Percentiles rank a stretch among this genome's conserved stretches.
Evolutionary conservation across 2,113 vertebrate genomes (phyloP).

Genomic region (Castor canadensis): DNA sequence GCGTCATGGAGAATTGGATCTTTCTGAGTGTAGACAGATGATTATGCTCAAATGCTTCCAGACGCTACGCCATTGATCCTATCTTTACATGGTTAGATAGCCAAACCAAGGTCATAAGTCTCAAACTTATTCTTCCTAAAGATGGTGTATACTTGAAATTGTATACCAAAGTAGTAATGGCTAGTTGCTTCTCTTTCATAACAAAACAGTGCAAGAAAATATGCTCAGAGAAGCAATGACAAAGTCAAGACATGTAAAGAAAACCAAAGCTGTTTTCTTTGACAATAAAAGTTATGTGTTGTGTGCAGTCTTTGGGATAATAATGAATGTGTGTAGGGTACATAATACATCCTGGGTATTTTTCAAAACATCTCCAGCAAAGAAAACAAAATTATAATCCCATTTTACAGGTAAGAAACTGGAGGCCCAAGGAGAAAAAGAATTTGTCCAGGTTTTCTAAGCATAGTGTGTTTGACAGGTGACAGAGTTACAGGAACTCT

Average conservation of each 20-base stretch:
- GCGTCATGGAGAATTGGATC: neutral
- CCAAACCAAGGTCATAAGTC: neutral
- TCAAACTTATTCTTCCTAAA: neutral
- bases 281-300: neutral
- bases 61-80: fast-evolving
- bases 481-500: too few relatives aligned
- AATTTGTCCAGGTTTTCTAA: neutral
- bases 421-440: neutral
- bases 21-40: too few relatives aligned
- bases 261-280: neutral
- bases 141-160: too few relatives aligned
- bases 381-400: neutral
- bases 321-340: fast-evolving
- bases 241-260: neutral
- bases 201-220: neutral
- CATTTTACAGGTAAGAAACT: too few relatives aligned
- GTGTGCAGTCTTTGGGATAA: fast-evolving
- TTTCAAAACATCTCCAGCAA: neutral
- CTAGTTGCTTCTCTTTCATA: neutral
- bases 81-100: neutral
- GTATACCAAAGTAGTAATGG: too few relatives aligned
- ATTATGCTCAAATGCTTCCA: neutral
- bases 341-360: fast-evolving
- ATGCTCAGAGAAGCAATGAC: fast-evolving
- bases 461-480: too few relatives aligned